Percentiles rank a stretch among this genome's conserved stretches.
phyloP scores from a whole-genome alignment of 2,797 vertebrate species.

The Notolabrus celidotus region DNA sequence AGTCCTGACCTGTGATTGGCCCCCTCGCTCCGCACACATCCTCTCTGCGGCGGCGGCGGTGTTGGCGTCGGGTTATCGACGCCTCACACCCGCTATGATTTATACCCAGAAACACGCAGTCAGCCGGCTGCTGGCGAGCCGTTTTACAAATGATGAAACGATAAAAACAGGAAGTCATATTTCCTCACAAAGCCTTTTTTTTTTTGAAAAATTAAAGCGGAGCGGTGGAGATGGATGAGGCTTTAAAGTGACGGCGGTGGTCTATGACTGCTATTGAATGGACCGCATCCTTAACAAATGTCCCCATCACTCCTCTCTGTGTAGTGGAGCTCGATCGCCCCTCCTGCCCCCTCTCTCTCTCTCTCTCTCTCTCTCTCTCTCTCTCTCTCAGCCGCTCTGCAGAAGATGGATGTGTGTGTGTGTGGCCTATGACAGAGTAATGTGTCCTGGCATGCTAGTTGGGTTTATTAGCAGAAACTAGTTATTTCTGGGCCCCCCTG shows the following conservation, averaged over 20 bases:
- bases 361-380: conserved; percentile 63
- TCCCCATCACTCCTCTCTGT: conserved; percentile 62
- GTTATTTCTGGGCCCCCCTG: conserved; percentile 70
- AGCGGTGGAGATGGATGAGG: conserved; percentile 67
- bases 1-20: conserved; percentile 52
- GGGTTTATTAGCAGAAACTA: conserved; percentile 82
- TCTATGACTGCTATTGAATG: conserved; percentile 78
- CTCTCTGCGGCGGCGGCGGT: neutral
- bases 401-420: conserved; percentile 80
- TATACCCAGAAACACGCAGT: conserved; percentile 29
- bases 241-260: conserved; percentile 73
- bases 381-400: conserved; percentile 63
- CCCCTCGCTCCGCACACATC: conserved; percentile 37
- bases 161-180: conserved; percentile 76
- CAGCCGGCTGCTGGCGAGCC: conserved; percentile 17
- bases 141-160: conserved; percentile 74
- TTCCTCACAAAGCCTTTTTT: conserved; percentile 66
- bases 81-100: conserved; percentile 51
- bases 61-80: conserved; percentile 46
- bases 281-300: conserved; percentile 77
- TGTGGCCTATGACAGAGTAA: conserved; percentile 83
- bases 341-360: conserved; percentile 38
- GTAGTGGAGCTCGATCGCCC: conserved; percentile 48
- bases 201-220: conserved; percentile 51
- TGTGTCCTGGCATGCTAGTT: conserved; percentile 83